These are phyloP conservation scores for Apodemus agrarius DNA, from an alignment of 2,797 vertebrate genomes.

Conservation along the genomic window DNA sequence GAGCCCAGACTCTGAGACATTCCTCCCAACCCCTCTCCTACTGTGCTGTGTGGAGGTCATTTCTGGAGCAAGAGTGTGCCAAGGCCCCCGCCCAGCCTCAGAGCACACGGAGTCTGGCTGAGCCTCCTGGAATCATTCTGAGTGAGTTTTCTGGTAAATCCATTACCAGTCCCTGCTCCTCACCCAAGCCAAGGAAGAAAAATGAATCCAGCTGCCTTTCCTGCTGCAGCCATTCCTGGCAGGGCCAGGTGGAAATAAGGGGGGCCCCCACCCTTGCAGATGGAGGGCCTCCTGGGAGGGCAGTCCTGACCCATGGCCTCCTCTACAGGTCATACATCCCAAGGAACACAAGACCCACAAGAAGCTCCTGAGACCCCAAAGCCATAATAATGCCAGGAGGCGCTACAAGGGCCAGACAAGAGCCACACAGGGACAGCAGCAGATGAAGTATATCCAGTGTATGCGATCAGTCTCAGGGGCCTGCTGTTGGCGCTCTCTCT, in stretches of 20 bases:
- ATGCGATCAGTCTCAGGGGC: fast-evolving
- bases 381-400: neutral
- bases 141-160: constrained; percentile 30
- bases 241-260: neutral
- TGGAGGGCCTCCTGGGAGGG: fast-evolving
- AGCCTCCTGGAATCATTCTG: neutral
- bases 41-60: neutral
- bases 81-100: neutral
- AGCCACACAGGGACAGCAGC: neutral
- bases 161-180: neutral
- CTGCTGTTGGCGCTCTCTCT: neutral
- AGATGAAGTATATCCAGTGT: fast-evolving
- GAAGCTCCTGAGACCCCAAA: neutral
- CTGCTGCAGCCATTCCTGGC: neutral
- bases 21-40: neutral
- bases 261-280: neutral
- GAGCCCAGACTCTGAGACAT: fast-evolving
- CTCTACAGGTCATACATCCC: fast-evolving
- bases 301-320: fast-evolving
- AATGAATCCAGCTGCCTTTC: neutral
- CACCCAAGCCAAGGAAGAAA: neutral
- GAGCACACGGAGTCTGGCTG: neutral
- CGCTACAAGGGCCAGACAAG: fast-evolving
- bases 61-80: neutral
- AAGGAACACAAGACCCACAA: fast-evolving